Base-by-base conservation (phyloP, 2,113 vertebrate genomes). In the Hypomesus transpacificus region DNA sequence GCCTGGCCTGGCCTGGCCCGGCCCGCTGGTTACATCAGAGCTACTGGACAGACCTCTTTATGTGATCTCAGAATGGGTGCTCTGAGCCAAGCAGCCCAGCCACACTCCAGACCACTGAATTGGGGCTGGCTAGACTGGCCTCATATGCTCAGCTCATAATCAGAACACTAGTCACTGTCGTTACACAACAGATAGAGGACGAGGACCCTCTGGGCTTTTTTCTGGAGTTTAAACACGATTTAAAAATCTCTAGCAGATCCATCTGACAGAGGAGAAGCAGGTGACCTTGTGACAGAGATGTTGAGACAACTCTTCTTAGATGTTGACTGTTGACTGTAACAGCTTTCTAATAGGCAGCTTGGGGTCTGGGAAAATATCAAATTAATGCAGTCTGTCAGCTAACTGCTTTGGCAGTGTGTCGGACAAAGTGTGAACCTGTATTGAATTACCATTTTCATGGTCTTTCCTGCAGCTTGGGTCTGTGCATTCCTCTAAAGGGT, bases 401-500 rank as follows among this genome's bases (percentile, higher is more conserved):
- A 1, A 8, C 34, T 62, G 52, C 7, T 21, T 73, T 72, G 53
- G 39, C 5, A 1, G 57, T 2, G 17, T 5, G 39, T 14, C 7
- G 16, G 71, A 72, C 34, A 24, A 14, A 14, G 51, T 20, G 9
- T 70, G 34, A 54, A 26, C 56, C 31, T 52, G 66, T 4, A 72
- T 14, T 54, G 70, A 68, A 26, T 61, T 31, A n/a, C 66, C 16
- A 18, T 67, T 61, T 65, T 51, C 39, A n/a, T 65, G 75, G 24
- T 22, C 74, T 80, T 74, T 78, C 34, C 64, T 81, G 22, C 58
- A 28, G 54, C 56, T 1, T 69, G 50, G 65, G 60, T 66, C 46
- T 26, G 57, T 63, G 31, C 51, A 78, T 74, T 70, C 54, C 28
- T 68, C 18, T 78, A 51, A 86, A 64, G 66, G 57, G 74, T 79